A percentile compares a stretch with the other conserved stretches of the same genome.
These are phyloP conservation scores for Cinara cedri DNA, from an alignment of 2,888 invertebrate genomes.

Conservation along the genomic window DNA sequence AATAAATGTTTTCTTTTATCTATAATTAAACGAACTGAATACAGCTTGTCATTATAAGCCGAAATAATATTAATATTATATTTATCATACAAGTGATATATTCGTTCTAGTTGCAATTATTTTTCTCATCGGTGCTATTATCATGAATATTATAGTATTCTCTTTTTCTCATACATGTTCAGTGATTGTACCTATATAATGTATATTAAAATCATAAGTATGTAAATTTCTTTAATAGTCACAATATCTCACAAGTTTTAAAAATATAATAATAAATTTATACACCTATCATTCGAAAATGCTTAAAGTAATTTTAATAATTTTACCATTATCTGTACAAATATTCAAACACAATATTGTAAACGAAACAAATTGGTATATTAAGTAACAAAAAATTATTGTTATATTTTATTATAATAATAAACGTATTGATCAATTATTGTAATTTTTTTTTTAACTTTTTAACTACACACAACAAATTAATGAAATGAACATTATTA, in stretches of 20 bases:
- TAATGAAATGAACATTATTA: not conserved
- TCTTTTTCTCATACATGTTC: not conserved
- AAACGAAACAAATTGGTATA: not conserved
- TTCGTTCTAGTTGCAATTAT: not conserved
- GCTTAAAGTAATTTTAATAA: not conserved
- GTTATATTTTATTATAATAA: not conserved
- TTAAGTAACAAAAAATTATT: constrained; percentile 26
- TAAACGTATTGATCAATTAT: not conserved
- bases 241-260: not conserved
- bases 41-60: not conserved
- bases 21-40: not conserved
- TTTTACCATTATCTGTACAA: not conserved
- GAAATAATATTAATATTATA: not conserved
- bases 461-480: not conserved
- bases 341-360: not conserved
- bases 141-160: not conserved
- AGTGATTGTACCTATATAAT: not conserved
- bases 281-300: not conserved
- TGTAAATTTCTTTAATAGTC: not conserved
- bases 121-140: constrained; percentile 20
- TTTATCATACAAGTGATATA: not conserved
- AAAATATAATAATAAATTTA: not conserved
- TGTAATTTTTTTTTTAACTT: constrained; percentile 4
- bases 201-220: not conserved
- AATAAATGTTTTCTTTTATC: not conserved